Evolutionary conservation across 2,888 invertebrate species (phyloP).

Genomic region (Drosophila dives): DNA sequence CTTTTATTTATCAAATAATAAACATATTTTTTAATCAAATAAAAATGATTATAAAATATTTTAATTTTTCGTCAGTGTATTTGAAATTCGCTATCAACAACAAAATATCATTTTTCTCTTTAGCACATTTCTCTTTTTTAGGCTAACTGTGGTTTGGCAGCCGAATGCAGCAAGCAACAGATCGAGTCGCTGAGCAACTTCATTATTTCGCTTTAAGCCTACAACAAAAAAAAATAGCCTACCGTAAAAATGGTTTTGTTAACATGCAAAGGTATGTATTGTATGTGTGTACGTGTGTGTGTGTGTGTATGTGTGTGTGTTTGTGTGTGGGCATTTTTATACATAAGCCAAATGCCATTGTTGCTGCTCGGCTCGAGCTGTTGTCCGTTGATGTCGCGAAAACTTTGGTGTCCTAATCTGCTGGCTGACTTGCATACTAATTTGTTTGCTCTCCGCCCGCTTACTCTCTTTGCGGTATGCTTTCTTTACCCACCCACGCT

Average conservation of each 20-base stretch:
- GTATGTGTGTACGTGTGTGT: constrained; percentile 9
- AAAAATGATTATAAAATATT: background rate
- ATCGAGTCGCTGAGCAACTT: constrained; percentile 62
- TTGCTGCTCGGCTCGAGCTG: constrained; percentile 48
- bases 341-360: constrained; percentile 58
- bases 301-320: constrained; percentile 12
- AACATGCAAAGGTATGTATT: constrained; percentile 12
- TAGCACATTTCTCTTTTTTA: constrained; percentile 5
- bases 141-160: constrained; percentile 20
- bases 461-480: constrained; percentile 37
- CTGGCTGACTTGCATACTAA: constrained; percentile 80
- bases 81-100: background rate
- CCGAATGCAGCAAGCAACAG: constrained; percentile 62
- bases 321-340: constrained; percentile 35
- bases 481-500: constrained; percentile 35
- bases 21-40: background rate
- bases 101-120: background rate
- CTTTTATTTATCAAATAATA: background rate
- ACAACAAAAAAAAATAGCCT: constrained; percentile 15
- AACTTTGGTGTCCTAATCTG: constrained; percentile 81
- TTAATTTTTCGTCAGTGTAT: constrained; percentile 4
- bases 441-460: constrained; percentile 68
- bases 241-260: constrained; percentile 8
- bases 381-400: constrained; percentile 79
- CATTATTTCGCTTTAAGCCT: constrained; percentile 61